These are phyloP conservation scores for Ennomos quercinarius DNA, from an alignment of 2,888 invertebrate genomes.

Conservation along the genomic window DNA sequence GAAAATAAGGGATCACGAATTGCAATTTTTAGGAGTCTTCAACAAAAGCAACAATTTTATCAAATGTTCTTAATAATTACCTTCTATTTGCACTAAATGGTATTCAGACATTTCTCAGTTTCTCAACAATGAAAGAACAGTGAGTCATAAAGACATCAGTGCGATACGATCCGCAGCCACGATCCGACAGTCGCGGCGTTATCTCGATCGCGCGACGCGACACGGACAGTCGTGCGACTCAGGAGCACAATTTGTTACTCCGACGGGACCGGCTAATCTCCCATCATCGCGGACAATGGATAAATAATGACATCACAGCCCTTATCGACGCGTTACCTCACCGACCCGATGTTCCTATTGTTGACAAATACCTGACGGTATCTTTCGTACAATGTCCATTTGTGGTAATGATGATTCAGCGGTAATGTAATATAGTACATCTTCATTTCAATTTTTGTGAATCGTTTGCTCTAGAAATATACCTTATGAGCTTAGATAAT, in stretches of 20 bases:
- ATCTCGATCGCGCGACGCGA: conserved; percentile 5
- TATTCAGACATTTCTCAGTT: too few species aligned
- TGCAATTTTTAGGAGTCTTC: too few species aligned
- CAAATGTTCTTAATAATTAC: too few species aligned
- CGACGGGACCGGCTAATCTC: conserved; percentile 17
- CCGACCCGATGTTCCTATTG: conserved; percentile 4
- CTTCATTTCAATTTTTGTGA: too few species aligned
- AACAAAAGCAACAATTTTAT: too few species aligned
- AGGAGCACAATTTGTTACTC: conserved; percentile 16
- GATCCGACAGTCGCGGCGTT: conserved; percentile 6
- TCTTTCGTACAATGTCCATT: conserved; percentile 12
- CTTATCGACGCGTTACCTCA: conserved; percentile 8
- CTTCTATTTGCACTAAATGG: too few species aligned
- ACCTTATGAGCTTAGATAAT: too few species aligned
- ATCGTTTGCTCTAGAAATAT: too few species aligned
- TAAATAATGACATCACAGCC: conserved; percentile 18
- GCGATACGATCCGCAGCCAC: conserved; percentile 14
- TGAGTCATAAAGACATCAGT: conserved; percentile 13
- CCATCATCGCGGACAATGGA: conserved; percentile 19
- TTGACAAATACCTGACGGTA: conserved; percentile 17
- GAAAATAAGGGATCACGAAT: too few species aligned
- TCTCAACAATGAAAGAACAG: background rate
- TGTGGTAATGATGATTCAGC: conserved; percentile 3
- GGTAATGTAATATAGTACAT: background rate
- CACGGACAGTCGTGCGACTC: background rate